Evolutionary conservation across 2,797 vertebrate species (phyloP).

Genomic region (Heteromormyrus szaboi): DNA sequence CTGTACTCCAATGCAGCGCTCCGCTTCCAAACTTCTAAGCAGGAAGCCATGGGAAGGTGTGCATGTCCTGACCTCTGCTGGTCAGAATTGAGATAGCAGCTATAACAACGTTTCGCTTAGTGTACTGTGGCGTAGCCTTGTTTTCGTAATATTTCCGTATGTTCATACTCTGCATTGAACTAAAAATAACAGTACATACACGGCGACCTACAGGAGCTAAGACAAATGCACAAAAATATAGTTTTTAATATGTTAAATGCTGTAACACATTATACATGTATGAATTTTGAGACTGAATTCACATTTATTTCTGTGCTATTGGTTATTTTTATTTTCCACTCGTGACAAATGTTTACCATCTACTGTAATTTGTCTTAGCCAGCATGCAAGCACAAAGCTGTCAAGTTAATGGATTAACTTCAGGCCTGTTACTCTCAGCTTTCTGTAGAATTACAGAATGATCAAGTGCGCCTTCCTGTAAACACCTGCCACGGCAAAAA

Average conservation of each 20-base stretch:
- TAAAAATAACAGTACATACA: background rate
- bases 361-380: background rate
- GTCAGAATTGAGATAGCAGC: background rate
- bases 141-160: background rate
- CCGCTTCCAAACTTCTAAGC: background rate
- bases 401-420: slow-evolving; percentile 14
- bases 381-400: background rate
- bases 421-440: background rate
- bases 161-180: background rate
- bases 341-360: background rate
- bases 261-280: background rate
- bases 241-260: background rate
- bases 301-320: background rate
- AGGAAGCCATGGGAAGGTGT: background rate
- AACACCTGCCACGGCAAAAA: background rate
- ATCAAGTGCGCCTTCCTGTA: slow-evolving; percentile 1
- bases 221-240: background rate
- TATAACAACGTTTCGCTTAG: background rate
- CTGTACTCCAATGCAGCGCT: background rate
- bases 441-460: slow-evolving; percentile 10
- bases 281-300: background rate
- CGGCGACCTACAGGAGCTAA: background rate
- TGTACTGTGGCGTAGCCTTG: background rate
- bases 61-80: slow-evolving; percentile 10
- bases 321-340: background rate